A percentile compares a stretch with the other conserved stretches of the same genome.
phyloP scores from a whole-genome alignment of 2,888 invertebrate species.

The Erebia aethiops region DNA sequence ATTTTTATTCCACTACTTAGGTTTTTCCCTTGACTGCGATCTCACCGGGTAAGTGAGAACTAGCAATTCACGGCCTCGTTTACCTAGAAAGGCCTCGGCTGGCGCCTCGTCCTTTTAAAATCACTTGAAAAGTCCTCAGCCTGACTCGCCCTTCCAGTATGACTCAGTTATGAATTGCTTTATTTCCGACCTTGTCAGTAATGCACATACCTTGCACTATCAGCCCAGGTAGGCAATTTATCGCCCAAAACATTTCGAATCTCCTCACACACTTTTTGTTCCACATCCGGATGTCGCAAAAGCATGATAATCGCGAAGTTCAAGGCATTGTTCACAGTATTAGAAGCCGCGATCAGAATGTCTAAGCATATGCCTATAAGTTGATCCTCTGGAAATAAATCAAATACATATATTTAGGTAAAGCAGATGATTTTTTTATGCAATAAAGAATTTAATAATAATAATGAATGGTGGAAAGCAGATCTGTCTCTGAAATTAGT shows the following conservation, averaged over 20 bases:
- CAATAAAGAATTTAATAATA: too few relatives aligned
- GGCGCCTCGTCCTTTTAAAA: too few relatives aligned
- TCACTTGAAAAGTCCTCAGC: too few relatives aligned
- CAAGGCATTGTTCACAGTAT: slow-evolving; percentile 85
- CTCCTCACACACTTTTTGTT: slow-evolving; percentile 83
- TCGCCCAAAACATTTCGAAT: slow-evolving; percentile 80
- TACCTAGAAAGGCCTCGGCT: too few relatives aligned
- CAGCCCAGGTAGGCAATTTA: slow-evolving; percentile 57
- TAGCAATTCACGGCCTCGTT: too few relatives aligned
- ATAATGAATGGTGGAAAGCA: too few relatives aligned
- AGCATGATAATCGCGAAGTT: slow-evolving; percentile 83
- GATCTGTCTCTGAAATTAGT: too few relatives aligned
- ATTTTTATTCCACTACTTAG: background rate
- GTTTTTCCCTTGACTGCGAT: too few relatives aligned
- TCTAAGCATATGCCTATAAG: slow-evolving; percentile 82
- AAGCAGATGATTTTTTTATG: background rate
- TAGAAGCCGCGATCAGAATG: slow-evolving; percentile 86
- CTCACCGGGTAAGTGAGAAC: too few relatives aligned
- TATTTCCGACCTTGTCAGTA: background rate
- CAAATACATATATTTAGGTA: background rate
- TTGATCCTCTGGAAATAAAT: slow-evolving; percentile 29
- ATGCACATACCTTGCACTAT: slow-evolving; percentile 41
- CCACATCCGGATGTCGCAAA: slow-evolving; percentile 79
- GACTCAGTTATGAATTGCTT: too few relatives aligned
- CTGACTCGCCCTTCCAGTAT: too few relatives aligned